A percentile compares a stretch with the other conserved stretches of the same genome.
phyloP scores from a whole-genome alignment of 2,113 vertebrate genomes.

The Acrocephalus kingi region DNA sequence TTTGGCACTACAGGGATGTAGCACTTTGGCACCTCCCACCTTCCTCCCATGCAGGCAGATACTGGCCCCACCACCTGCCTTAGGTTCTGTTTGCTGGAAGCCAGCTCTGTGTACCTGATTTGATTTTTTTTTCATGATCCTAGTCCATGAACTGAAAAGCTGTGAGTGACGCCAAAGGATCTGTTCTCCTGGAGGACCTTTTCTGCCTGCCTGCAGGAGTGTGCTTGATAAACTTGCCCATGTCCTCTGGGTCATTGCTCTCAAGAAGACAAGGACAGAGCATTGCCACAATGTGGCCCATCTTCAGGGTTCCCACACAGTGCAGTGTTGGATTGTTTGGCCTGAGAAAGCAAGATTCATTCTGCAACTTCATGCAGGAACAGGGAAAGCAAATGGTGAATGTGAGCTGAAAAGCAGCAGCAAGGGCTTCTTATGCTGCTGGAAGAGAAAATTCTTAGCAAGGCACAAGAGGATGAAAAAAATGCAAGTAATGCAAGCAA shows the following conservation, averaged over 20 bases:
- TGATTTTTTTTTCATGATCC: background rate
- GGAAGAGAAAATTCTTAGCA: background rate
- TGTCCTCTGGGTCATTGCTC: background rate
- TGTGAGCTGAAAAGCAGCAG: background rate
- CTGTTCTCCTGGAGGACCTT: background rate
- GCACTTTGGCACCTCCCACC: background rate
- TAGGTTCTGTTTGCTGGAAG: background rate
- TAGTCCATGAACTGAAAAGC: background rate
- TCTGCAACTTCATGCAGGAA: background rate
- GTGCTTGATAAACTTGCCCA: background rate
- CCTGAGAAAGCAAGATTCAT: background rate
- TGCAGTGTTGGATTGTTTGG: background rate
- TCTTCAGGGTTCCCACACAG: background rate
- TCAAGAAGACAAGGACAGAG: background rate
- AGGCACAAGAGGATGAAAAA: background rate
- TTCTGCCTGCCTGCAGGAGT: background rate
- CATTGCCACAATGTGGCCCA: background rate
- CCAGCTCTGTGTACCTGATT: background rate
- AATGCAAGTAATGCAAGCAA: background rate
- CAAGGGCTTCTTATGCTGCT: background rate
- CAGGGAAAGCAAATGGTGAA: background rate
- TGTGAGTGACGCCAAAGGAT: fast-evolving
- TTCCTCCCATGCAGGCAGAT: background rate
- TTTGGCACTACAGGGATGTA: background rate
- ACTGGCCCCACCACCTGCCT: background rate